Evolutionary conservation across 2,888 invertebrate species (phyloP).

Genomic region (Drosophila paramelanica): DNA sequence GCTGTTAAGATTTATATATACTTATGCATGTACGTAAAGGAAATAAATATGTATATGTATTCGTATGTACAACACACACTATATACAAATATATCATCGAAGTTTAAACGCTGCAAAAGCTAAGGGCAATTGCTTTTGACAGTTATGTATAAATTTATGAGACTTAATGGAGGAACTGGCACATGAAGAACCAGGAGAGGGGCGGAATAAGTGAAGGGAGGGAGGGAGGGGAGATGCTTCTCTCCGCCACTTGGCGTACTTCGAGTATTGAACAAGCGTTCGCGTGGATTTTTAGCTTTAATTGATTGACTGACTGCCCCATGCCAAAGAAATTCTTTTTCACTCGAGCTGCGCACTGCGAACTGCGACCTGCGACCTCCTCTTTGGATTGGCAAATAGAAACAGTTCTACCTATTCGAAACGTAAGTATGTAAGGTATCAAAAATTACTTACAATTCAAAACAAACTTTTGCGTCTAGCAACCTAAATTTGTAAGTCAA

Average conservation of each 20-base stretch:
- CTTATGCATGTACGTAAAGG: slow-evolving; percentile 23
- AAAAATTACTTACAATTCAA: slow-evolving; percentile 80
- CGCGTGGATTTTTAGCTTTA: slow-evolving; percentile 51
- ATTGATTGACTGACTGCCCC: slow-evolving; percentile 69
- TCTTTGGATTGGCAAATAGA: slow-evolving; percentile 11
- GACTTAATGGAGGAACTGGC: slow-evolving; percentile 75
- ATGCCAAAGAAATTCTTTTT: slow-evolving; percentile 12
- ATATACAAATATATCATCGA: slow-evolving; percentile 79
- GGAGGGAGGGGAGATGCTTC: neutral
- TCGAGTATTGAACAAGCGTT: slow-evolving; percentile 36
- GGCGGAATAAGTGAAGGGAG: neutral
- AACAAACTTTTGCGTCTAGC: slow-evolving; percentile 76
- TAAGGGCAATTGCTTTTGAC: slow-evolving; percentile 81
- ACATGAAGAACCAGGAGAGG: slow-evolving; percentile 11
- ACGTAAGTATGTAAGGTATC: slow-evolving; percentile 71
- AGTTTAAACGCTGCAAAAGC: slow-evolving; percentile 80
- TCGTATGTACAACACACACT: slow-evolving; percentile 22
- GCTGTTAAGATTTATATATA: slow-evolving; percentile 37
- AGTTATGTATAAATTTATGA: slow-evolving; percentile 82
- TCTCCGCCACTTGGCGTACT: slow-evolving; percentile 6
- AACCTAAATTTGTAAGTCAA: slow-evolving; percentile 80
- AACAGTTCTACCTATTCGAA: slow-evolving; percentile 52
- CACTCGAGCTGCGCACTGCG: neutral
- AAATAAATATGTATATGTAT: slow-evolving; percentile 26
- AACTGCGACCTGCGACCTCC: neutral